Evolutionary conservation across 92 coral and sea anemone species (phyloP), one percentile per base, ranked within the genome.

Genomic region (Heliopora coerulea): DNA sequence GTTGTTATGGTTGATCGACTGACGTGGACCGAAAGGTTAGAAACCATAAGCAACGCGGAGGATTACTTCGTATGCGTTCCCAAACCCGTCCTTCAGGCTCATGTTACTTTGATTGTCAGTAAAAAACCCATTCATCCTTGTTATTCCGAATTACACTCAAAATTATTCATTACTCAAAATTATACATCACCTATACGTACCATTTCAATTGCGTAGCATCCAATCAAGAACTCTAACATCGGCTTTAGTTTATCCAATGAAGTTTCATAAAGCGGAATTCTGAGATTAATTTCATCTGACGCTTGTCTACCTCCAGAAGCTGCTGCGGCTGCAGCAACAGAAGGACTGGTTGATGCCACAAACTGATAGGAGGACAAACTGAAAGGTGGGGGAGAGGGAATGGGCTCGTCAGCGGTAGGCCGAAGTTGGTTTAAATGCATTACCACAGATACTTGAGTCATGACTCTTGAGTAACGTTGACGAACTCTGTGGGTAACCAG

Each of bases 241-340:
- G 91, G 68, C 59, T 88, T 91, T 28, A 91, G 76, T n/a, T 82
- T 68, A 5, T 65, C 85, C 64, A 83, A 57, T 1, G 85, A 70
- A 0, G 96, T 95, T 77, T 85, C 88, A 26, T 95, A 97, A 19
- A 84, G 23, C 0, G 99, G 99, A 19, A 95, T 63, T 44, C 67
- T 79, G 82, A 95, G 80, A 78, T 84, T 86, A 28, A 95, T 85
- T 64, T 95, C 99, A 72, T 95, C 96, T 7, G 99, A 91, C 3
- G 99, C 95, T 70, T 91, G 75, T 9, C 99, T 97, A 4, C 99
- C 99, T 2, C 99, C 99, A 15, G 99, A 95, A 2, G 99, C 99
- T 8, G 99, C 99, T 0, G 97, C 97, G 0, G 96, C 93, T 13
- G 99, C 99, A 0, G 97, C 97, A 24, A 95, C 84, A 0, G 99